Evolutionary conservation across 2,888 invertebrate species (phyloP), one percentile per base, ranked within the genome.

Genomic region (Allolobophora icterica): DNA sequence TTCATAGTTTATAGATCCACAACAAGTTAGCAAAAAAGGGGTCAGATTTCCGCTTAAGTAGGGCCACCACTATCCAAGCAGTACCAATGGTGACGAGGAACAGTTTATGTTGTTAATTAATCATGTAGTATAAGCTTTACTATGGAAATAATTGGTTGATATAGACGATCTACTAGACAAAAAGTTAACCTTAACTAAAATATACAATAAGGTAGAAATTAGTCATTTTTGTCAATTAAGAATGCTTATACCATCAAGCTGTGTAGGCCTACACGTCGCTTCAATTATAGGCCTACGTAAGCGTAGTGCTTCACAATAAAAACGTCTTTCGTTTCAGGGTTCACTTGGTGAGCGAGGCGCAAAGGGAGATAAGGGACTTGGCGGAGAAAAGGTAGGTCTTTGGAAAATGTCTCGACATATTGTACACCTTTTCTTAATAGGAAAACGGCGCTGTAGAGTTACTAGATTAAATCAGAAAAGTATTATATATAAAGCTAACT

Each of bases 301-400:
- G 11, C 87, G 11, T 30, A 30, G 87, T 24, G 19, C n/a, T 87
- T 35, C 42, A 42, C 1, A 11, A 17, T 42, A 42, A 42, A 42
- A 13, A 52, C 6, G 52, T 19, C 34, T 87, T 35, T 38, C 24
- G 35, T 91, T 91, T 38, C 52, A 91, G 91, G 91, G 91, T 19
- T 30, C 87, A 21, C 38, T 71, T 21, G 91, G 91, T n/a, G 91
- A 71, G 13, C 84, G 87, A n/a, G 91, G 92, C 15, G 89, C 84
- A 52, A 91, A 93, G 90, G 93, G 93, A 90, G 93, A 93, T 89
- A 92, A 93, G 45, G 93, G 91, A 87, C 90, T 90, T 21, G 33
- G 35, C 58, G 91, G 91, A 52, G 91, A 91, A 30, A 91, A 91
- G 91, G 91, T 90, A 42, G 33, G 71, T 84, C n/a, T n/a, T n/a